Percentiles rank a stretch among this genome's conserved stretches.
Evolutionary conservation across 2,113 vertebrate species (phyloP).

Genomic region (Acanthochromis polyacanthus): DNA sequence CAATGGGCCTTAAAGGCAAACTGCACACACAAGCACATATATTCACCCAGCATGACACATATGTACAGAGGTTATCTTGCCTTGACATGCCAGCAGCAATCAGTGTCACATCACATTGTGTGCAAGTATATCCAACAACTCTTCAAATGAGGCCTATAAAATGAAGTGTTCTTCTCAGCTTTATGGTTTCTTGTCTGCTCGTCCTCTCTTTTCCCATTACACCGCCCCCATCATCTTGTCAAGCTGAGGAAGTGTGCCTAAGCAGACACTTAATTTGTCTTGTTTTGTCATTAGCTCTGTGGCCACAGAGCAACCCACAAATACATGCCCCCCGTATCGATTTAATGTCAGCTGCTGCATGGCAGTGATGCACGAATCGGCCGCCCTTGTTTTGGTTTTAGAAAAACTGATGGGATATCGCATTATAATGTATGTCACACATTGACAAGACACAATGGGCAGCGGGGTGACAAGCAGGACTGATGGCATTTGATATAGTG

Average conservation of each 20-base stretch:
- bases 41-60: conserved; percentile 32
- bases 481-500: conserved; percentile 56
- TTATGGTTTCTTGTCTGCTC: conserved; percentile 18
- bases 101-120: conserved; percentile 59
- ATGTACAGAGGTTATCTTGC: conserved; percentile 55
- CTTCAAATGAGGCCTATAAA: conserved; percentile 49
- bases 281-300: conserved; percentile 78
- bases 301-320: conserved; percentile 59
- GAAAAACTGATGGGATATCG: conserved; percentile 48
- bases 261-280: conserved; percentile 83
- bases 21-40: conserved; percentile 18
- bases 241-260: conserved; percentile 60
- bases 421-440: conserved; percentile 63
- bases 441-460: conserved; percentile 43
- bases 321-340: conserved; percentile 73
- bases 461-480: conserved; percentile 49
- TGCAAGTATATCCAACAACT: conserved; percentile 32
- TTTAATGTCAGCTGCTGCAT: conserved; percentile 57
- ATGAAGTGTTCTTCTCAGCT: conserved; percentile 53
- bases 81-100: conserved; percentile 60
- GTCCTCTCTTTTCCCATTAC: conserved; percentile 48
- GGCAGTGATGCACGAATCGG: conserved; percentile 65
- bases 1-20: conserved; percentile 41
- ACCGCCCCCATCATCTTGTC: conserved; percentile 60
- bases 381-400: conserved; percentile 58